These are phyloP conservation scores for Neosalanx taihuensis DNA, from an alignment of 2,797 vertebrate species.

Conservation along the genomic window DNA sequence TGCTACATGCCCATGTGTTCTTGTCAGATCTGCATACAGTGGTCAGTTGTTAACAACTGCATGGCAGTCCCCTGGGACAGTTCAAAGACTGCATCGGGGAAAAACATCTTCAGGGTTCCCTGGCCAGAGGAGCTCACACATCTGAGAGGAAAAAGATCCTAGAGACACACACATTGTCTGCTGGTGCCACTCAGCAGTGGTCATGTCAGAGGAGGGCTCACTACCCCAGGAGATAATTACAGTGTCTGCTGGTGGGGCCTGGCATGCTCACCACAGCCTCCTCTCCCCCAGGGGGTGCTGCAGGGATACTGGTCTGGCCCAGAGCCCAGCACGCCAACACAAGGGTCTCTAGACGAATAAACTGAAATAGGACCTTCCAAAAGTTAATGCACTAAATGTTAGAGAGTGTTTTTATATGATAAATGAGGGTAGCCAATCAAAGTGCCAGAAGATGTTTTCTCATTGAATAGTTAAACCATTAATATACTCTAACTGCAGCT, in stretches of 20 bases:
- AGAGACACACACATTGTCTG: conserved; percentile 55
- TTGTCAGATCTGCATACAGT: conserved; percentile 58
- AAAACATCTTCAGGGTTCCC: conserved; percentile 67
- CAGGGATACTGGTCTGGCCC: conserved; percentile 18
- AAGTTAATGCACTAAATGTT: conserved; percentile 27
- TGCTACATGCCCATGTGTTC: conserved; percentile 52
- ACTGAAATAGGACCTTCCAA: conserved; percentile 32
- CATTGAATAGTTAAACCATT: conserved; percentile 37
- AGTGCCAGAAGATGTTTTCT: conserved; percentile 43
- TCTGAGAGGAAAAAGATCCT: conserved; percentile 61
- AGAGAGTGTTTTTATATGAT: conserved; percentile 40
- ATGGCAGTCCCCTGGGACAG: conserved; percentile 60
- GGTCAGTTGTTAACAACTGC: conserved; percentile 70
- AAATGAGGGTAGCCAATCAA: conserved; percentile 38
- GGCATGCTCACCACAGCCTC: conserved; percentile 54
- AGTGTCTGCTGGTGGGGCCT: conserved; percentile 52
- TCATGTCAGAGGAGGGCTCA: conserved; percentile 52
- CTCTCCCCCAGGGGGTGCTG: conserved; percentile 53
- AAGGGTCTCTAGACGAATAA: conserved; percentile 40
- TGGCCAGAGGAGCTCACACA: conserved; percentile 50
- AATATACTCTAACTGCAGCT: background rate
- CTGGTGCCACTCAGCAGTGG: conserved; percentile 39
- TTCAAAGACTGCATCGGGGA: conserved; percentile 57
- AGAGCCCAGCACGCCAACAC: conserved; percentile 28
- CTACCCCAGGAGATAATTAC: conserved; percentile 77